phyloP scores from a whole-genome alignment of 92 coral and sea anemone species.

The Paramuricea clavata region DNA sequence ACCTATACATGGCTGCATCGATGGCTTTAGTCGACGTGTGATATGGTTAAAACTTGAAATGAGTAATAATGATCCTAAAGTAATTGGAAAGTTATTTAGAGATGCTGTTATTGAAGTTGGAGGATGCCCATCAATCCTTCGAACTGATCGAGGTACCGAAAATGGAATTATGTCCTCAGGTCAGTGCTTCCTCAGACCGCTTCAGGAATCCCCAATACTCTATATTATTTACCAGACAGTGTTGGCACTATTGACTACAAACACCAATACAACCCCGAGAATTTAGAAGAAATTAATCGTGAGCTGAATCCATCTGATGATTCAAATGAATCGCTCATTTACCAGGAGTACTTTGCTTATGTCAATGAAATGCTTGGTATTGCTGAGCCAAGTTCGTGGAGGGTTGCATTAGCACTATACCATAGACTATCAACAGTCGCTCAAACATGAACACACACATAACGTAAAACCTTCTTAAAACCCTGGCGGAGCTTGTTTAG shows the following conservation, averaged over 20 bases:
- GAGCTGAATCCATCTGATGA: slow-evolving; percentile 43
- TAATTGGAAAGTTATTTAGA: slow-evolving; percentile 37
- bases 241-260: slow-evolving; percentile 2
- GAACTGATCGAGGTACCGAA: slow-evolving; percentile 62
- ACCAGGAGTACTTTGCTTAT: slow-evolving; percentile 45
- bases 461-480: too few relatives aligned
- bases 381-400: slow-evolving; percentile 52
- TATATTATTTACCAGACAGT: slow-evolving; percentile 26
- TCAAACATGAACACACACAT: not conserved
- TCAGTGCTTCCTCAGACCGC: slow-evolving; percentile 58
- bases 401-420: slow-evolving; percentile 43
- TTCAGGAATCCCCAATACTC: slow-evolving; percentile 26
- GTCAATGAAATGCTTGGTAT: slow-evolving; percentile 51
- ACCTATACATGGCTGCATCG: slow-evolving; percentile 49
- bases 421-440: slow-evolving; percentile 39
- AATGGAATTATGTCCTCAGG: slow-evolving; percentile 49
- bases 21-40: slow-evolving; percentile 51
- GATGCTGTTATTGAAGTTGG: slow-evolving; percentile 40
- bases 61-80: slow-evolving; percentile 53
- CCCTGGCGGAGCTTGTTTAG: not conserved
- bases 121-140: slow-evolving; percentile 53
- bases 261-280: slow-evolving; percentile 16
- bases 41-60: slow-evolving; percentile 57
- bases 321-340: slow-evolving; percentile 37
- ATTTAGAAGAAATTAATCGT: slow-evolving; percentile 50